phyloP scores from a whole-genome alignment of 2,113 vertebrate genomes.

The Ochotona princeps region DNA sequence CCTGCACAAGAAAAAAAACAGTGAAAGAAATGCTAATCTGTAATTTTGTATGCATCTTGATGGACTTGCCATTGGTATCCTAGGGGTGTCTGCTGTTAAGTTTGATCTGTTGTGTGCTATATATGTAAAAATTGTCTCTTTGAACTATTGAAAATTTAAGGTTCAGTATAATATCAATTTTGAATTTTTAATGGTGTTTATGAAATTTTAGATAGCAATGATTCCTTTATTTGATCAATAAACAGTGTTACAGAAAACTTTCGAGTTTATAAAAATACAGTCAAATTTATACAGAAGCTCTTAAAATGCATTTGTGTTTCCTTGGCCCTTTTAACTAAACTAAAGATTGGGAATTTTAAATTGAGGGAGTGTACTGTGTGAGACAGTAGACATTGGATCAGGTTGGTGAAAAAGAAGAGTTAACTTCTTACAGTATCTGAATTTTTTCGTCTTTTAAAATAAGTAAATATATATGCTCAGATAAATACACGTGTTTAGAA shows the following conservation, averaged over 20 bases:
- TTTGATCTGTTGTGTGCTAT: conserved; percentile 86
- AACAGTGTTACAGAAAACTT: conserved; percentile 89
- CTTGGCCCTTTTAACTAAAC: conserved; percentile 89
- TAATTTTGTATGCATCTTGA: conserved; percentile 86
- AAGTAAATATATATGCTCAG: conserved; percentile 83
- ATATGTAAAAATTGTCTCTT: conserved; percentile 88
- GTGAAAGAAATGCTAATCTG: conserved; percentile 88
- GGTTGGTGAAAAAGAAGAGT: conserved; percentile 77
- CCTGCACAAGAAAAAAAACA: conserved; percentile 87
- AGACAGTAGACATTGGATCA: conserved; percentile 80
- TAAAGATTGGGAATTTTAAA: conserved; percentile 87
- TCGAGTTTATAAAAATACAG: conserved; percentile 88
- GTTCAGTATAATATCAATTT: conserved; percentile 90
- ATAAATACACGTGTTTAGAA: conserved; percentile 82
- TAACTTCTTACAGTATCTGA: conserved; percentile 81
- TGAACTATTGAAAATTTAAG: conserved; percentile 89
- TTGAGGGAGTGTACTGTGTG: conserved; percentile 65
- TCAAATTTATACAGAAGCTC: conserved; percentile 89
- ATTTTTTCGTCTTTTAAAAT: conserved; percentile 87
- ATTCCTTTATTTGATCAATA: conserved; percentile 90
- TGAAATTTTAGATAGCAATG: conserved; percentile 91
- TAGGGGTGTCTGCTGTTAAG: conserved; percentile 87
- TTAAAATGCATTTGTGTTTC: conserved; percentile 87
- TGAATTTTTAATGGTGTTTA: conserved; percentile 92
- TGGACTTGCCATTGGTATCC: conserved; percentile 88